These are phyloP conservation scores for Drosophila ananassae DNA, from an alignment of 1,140 invertebrate genomes.

Conservation along the genomic window DNA sequence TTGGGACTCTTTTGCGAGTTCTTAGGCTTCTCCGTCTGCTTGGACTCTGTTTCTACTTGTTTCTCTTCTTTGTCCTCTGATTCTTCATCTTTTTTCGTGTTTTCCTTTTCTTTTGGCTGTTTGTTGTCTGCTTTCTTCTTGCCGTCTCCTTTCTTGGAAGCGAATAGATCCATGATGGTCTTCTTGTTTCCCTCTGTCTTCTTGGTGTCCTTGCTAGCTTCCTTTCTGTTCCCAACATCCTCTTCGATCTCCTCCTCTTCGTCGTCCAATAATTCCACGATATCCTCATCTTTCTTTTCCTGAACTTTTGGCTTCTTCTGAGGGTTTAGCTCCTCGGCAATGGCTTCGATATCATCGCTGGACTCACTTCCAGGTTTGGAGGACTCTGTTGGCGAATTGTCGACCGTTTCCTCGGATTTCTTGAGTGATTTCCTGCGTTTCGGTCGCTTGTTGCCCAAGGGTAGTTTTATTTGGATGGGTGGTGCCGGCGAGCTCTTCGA, in stretches of 20 bases:
- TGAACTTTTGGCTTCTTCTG: slow-evolving; percentile 56
- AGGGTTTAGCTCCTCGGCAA: slow-evolving; percentile 58
- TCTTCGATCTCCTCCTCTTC: not conserved
- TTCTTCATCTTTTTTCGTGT: not conserved
- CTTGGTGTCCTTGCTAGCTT: not conserved
- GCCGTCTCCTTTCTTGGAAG: not conserved
- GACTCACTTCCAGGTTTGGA: slow-evolving; percentile 36
- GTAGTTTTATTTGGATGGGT: slow-evolving; percentile 72
- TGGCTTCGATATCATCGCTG: slow-evolving; percentile 65
- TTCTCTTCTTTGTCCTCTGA: not conserved
- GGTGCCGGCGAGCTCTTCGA: slow-evolving; percentile 3
- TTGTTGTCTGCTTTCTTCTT: not conserved
- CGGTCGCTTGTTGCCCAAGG: slow-evolving; percentile 60
- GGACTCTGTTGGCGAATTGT: not conserved
- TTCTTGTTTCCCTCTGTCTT: not conserved
- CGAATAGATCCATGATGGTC: not conserved
- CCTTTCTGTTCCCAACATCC: not conserved
- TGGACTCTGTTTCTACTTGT: not conserved
- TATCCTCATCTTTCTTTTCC: not conserved
- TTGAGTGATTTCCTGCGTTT: slow-evolving; percentile 66
- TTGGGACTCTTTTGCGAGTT: not conserved
- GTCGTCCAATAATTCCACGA: not conserved
- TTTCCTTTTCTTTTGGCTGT: not conserved
- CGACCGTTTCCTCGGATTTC: slow-evolving; percentile 10
- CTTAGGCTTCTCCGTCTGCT: not conserved